Evolutionary conservation across 2,888 invertebrate species (phyloP).

Genomic region (Candidula unifasciata): DNA sequence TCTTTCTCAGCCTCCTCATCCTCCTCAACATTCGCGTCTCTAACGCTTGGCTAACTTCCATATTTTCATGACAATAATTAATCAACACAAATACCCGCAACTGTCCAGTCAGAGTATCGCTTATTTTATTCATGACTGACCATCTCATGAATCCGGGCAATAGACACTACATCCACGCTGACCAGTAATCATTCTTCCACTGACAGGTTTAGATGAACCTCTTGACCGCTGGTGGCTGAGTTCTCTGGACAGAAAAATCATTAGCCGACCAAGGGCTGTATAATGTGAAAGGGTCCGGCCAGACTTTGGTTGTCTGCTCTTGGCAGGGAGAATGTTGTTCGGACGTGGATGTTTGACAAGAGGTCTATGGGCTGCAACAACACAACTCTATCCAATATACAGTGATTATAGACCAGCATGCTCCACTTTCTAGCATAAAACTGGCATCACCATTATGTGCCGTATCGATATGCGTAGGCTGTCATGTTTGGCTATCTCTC

Average conservation of each 20-base stretch:
- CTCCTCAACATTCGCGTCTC: no score
- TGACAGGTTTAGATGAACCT: slow-evolving; percentile 15
- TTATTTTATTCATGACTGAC: not conserved
- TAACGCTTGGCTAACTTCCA: not conserved
- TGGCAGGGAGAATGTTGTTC: not conserved
- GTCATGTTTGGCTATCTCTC: no score
- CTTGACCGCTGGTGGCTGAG: not conserved
- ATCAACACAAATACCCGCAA: not conserved
- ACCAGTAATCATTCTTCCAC: not conserved
- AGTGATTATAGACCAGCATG: no score
- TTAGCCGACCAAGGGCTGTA: not conserved
- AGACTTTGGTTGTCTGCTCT: not conserved
- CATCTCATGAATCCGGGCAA: not conserved
- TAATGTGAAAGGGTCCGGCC: not conserved
- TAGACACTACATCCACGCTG: not conserved
- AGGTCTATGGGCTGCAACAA: no score
- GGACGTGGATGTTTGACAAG: not conserved
- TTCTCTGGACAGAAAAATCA: slow-evolving; percentile 1
- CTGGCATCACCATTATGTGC: no score
- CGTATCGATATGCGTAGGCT: no score
- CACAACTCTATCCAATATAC: no score
- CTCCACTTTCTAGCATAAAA: no score
- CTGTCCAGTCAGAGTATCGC: no score
- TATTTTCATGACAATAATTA: not conserved
- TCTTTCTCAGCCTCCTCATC: no score